Conservation (phyloP, 1,140 invertebrate genomes). For the Lepidotrigona ventralis region DNA sequence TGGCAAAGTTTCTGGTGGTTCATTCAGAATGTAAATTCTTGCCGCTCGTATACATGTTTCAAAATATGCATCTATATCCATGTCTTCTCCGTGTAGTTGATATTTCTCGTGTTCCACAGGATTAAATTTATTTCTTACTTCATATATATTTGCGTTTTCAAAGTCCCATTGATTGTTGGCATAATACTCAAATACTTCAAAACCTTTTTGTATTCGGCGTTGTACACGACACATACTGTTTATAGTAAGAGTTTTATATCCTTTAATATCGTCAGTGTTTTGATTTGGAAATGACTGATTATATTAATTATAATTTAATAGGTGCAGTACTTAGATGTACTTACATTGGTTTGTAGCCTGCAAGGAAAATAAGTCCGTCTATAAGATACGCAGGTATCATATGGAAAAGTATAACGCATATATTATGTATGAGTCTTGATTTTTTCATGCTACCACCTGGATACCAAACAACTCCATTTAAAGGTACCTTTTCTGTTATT, state of each 20-base stretch:
- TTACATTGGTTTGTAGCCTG: conserved; percentile 92
- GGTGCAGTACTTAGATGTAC: conserved; percentile 55
- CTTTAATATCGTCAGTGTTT: conserved; percentile 11
- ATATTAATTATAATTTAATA: not conserved
- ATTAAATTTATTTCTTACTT: conserved; percentile 83
- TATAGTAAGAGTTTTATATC: conserved; percentile 9
- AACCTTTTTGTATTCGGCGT: conserved; percentile 88
- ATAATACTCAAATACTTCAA: conserved; percentile 92
- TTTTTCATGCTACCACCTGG: conserved; percentile 94
- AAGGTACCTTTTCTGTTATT: conserved; percentile 86
- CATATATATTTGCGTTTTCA: conserved; percentile 82
- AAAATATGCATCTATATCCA: conserved; percentile 88
- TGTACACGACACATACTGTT: conserved; percentile 87
- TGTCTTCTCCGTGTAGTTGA: conserved; percentile 85
- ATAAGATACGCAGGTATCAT: conserved; percentile 91
- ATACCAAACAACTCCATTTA: conserved; percentile 92
- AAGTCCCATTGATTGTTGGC: conserved; percentile 93
- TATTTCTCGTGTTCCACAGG: conserved; percentile 83
- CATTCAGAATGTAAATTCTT: conserved; percentile 89
- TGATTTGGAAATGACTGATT: not conserved
- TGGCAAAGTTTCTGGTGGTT: conserved; percentile 89
- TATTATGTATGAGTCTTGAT: conserved; percentile 86
- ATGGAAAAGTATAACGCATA: conserved; percentile 91
- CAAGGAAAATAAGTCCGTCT: conserved; percentile 86
- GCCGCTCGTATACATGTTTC: conserved; percentile 87